Evolutionary conservation across 2,113 vertebrate genomes (phyloP), one percentile per base, ranked within the genome.

Genomic region (Ranitomeya variabilis): DNA sequence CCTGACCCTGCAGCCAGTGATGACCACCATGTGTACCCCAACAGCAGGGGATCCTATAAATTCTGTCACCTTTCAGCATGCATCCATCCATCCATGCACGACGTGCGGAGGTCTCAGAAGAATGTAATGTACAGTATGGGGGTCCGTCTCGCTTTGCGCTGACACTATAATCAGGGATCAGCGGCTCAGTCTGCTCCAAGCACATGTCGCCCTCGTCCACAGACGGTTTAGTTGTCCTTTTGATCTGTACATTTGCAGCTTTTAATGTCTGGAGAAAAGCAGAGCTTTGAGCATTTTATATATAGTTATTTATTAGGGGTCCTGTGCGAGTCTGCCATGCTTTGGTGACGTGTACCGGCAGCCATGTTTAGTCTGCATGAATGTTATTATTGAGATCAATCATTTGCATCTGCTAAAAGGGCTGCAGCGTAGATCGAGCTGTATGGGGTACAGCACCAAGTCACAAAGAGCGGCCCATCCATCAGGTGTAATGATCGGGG

Each of bases 211-310:
- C 13, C 14, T 26, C 26, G 6, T 18, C 16, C 18, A n/a, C 15
- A 15, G 10, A 57, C 37, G 19, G 85, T 87, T 87, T 87, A 73
- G 86, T 19, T 87, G 86, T 87, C 86, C 79, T 87, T 87, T 87
- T 87, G 86, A 69, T 60, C 16, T 54, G 60, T 67, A n/a, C 18
- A 59, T 81, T 60, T 73, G 54, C 69, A 69, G 86, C 86, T 87
- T 80, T 59, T 9, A 4, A 69, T 23, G 69, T 15, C 9, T 3
- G 19, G 19, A 7, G 14, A 52, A 23, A 23, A 66, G 26, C 74
- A 19, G 62, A 21, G n/a, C 66, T 67, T 69, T 16, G 7, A n/a
- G 80, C 80, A 67, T 66, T 83, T 64, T 64, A 45, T 66, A 51
- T 45, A 66, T 83, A 51, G 16, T 13, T 31, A 64, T 80, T 60